These are phyloP conservation scores for Dendrolimus houi DNA, from an alignment of 2,888 invertebrate genomes.

Conservation along the genomic window DNA sequence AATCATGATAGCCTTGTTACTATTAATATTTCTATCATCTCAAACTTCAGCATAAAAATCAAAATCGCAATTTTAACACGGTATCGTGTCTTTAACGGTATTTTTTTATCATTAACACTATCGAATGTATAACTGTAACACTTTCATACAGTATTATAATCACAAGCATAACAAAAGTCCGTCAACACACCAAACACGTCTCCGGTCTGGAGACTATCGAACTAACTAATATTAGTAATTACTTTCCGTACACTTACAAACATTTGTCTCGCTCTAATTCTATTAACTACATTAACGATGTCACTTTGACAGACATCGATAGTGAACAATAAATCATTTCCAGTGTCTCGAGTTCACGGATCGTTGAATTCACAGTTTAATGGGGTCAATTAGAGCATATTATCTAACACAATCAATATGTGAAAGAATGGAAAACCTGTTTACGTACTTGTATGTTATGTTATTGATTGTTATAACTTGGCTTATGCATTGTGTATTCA, in stretches of 20 bases:
- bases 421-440: background rate
- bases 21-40: no score
- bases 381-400: background rate
- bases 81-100: no score
- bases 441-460: background rate
- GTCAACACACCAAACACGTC: slow-evolving; percentile 9
- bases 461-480: no score
- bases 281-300: slow-evolving; percentile 28
- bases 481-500: background rate
- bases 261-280: slow-evolving; percentile 55
- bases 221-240: slow-evolving; percentile 29
- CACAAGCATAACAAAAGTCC: slow-evolving; percentile 3
- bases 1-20: no score
- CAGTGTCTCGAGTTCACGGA: background rate
- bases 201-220: slow-evolving; percentile 15
- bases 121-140: no score
- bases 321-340: background rate
- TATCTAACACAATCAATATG: background rate
- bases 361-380: background rate
- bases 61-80: no score
- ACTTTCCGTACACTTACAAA: slow-evolving; percentile 42
- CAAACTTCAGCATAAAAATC: no score
- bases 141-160: no score
- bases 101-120: no score
- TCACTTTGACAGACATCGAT: background rate